Conservation (phyloP, 2,113 vertebrate species). For the Embiotoca jacksoni region DNA sequence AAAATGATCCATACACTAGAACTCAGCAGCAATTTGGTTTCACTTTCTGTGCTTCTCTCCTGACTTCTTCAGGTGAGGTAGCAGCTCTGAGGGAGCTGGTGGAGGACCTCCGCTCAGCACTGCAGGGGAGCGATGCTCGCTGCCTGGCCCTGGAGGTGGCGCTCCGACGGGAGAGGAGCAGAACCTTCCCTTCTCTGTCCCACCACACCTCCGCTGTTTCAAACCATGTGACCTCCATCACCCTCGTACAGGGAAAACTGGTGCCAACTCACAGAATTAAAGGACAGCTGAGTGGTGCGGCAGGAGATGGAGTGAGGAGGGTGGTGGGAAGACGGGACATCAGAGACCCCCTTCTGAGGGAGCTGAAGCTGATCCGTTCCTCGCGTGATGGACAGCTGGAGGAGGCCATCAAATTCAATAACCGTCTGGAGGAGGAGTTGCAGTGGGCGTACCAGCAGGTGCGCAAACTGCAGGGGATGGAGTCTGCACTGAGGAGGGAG, state of each 20-base stretch:
- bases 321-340: constrained; percentile 45
- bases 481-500: constrained; percentile 74
- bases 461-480: constrained; percentile 62
- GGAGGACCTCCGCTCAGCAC: constrained; percentile 85
- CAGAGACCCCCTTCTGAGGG: constrained; percentile 76
- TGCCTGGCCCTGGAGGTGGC: constrained; percentile 85
- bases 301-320: constrained; percentile 32
- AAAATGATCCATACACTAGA: too few species aligned
- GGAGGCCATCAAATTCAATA: constrained; percentile 83
- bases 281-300: constrained; percentile 13
- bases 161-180: constrained; percentile 44
- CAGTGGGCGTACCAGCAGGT: constrained; percentile 73
- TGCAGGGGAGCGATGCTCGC: constrained; percentile 87
- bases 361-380: constrained; percentile 83
- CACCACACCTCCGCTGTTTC: not conserved
- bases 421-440: constrained; percentile 83
- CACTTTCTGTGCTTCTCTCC: not conserved
- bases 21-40: not conserved
- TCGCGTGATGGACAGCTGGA: constrained; percentile 84
- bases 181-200: not conserved
- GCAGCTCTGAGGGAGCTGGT: constrained; percentile 84
- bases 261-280: constrained; percentile 55
- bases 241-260: constrained; percentile 44
- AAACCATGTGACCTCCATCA: constrained; percentile 30
- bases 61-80: constrained; percentile 53